Conservation (phyloP, 1,140 invertebrate genomes). For the Cyclina sinensis region DNA sequence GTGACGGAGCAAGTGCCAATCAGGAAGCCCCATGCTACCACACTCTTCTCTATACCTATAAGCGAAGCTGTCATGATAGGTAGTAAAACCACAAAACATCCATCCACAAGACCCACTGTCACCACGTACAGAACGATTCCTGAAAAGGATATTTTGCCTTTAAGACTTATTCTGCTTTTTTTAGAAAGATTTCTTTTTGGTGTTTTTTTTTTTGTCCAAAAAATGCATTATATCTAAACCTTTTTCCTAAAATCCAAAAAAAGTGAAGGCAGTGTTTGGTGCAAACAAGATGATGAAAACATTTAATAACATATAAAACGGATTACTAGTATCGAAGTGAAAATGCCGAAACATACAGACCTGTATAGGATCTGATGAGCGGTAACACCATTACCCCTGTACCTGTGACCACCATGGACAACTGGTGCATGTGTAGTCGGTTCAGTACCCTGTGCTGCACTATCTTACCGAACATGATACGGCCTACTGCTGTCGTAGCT, state of each 20-base stretch:
- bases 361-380: conserved; percentile 73
- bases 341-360: conserved; percentile 22
- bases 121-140: conserved; percentile 76
- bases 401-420: conserved; percentile 79
- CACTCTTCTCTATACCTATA: conserved; percentile 75
- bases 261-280: too few relatives aligned
- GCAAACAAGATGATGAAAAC: too few relatives aligned
- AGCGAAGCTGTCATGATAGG: conserved; percentile 78
- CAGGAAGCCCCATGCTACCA: conserved; percentile 81
- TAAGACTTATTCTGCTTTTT: too few relatives aligned
- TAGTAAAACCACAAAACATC: conserved; percentile 81
- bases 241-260: too few relatives aligned
- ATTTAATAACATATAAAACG: too few relatives aligned
- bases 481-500: conserved; percentile 75
- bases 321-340: too few relatives aligned
- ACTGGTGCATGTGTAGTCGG: conserved; percentile 79
- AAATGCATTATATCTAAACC: too few relatives aligned
- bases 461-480: conserved; percentile 80
- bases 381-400: conserved; percentile 79
- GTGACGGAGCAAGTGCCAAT: conserved; percentile 78
- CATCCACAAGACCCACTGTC: conserved; percentile 79
- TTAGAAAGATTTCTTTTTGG: too few relatives aligned
- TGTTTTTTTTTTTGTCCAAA: too few relatives aligned
- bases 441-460: conserved; percentile 74
- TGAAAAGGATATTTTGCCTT: too few relatives aligned